A percentile compares a stretch with the other conserved stretches of the same genome.
These are phyloP conservation scores for Pagrus major DNA, from an alignment of 2,113 vertebrate species.

Conservation along the genomic window DNA sequence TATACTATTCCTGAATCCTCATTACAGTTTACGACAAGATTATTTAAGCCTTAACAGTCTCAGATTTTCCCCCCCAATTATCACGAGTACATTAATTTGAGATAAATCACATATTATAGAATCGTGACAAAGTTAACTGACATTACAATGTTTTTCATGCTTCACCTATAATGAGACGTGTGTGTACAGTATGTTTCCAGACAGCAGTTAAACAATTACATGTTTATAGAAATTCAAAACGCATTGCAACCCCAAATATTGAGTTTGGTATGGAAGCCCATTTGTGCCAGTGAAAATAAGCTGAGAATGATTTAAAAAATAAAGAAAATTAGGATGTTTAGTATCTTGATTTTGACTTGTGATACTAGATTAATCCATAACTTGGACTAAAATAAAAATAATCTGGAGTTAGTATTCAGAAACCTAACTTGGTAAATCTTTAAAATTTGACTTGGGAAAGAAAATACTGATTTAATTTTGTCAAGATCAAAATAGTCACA, in stretches of 20 bases:
- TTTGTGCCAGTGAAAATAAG: neutral
- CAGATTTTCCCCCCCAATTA: neutral
- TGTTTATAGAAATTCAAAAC: neutral
- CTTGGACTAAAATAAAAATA: too few relatives aligned
- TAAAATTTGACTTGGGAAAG: neutral
- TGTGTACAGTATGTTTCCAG: neutral
- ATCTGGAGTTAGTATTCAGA: too few relatives aligned
- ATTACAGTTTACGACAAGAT: neutral
- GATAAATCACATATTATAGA: neutral
- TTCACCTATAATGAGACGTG: too few relatives aligned
- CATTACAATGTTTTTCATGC: too few relatives aligned
- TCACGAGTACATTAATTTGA: neutral
- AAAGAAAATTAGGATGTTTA: too few relatives aligned
- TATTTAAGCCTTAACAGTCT: neutral
- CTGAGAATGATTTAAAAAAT: neutral
- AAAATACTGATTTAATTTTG: too few relatives aligned
- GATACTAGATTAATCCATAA: too few relatives aligned
- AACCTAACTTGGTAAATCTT: too few relatives aligned
- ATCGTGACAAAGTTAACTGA: neutral
- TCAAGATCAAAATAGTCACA: neutral
- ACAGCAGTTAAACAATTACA: neutral
- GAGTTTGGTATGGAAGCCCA: neutral
- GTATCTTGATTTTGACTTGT: too few relatives aligned
- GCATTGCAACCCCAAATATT: neutral
- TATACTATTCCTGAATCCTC: neutral